These are phyloP conservation scores for Epinephelus coioides DNA, from an alignment of 2,797 vertebrate species.

Conservation along the genomic window DNA sequence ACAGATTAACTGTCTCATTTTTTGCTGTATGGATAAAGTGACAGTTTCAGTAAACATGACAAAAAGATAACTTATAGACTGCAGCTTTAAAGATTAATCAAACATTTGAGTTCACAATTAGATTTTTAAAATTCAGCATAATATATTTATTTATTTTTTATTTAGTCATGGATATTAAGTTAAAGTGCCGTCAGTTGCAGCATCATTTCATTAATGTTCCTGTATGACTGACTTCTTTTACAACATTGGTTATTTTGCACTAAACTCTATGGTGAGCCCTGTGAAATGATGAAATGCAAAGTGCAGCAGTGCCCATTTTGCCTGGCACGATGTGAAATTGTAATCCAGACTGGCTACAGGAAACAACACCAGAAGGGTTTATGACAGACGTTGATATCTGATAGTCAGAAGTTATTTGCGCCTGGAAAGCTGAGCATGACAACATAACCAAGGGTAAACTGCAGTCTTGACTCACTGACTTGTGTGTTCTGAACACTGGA, in stretches of 20 bases:
- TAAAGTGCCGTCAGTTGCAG: not conserved
- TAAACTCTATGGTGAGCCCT: not conserved
- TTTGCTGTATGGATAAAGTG: too few species aligned
- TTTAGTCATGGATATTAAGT: too few species aligned
- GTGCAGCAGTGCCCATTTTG: slow-evolving; percentile 2
- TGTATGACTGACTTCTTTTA: not conserved
- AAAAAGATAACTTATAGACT: too few species aligned
- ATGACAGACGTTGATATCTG: slow-evolving; percentile 34
- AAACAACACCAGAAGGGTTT: slow-evolving; percentile 31
- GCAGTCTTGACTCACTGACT: slow-evolving; percentile 6
- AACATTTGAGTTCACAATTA: not conserved
- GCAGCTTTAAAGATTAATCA: too few species aligned
- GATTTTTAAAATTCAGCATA: too few species aligned
- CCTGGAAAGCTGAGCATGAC: slow-evolving; percentile 33
- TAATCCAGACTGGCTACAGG: slow-evolving; percentile 3
- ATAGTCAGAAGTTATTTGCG: slow-evolving; percentile 14
- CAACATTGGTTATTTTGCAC: not conserved
- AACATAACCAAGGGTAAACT: slow-evolving; percentile 22
- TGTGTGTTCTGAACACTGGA: not conserved
- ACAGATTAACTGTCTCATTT: too few species aligned
- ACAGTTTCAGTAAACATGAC: too few species aligned
- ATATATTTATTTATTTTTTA: not conserved
- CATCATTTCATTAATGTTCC: not conserved
- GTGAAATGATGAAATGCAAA: not conserved
- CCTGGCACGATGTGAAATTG: not conserved